Base-by-base conservation (phyloP, 2,888 invertebrate genomes). In the Machimus atricapillus region DNA sequence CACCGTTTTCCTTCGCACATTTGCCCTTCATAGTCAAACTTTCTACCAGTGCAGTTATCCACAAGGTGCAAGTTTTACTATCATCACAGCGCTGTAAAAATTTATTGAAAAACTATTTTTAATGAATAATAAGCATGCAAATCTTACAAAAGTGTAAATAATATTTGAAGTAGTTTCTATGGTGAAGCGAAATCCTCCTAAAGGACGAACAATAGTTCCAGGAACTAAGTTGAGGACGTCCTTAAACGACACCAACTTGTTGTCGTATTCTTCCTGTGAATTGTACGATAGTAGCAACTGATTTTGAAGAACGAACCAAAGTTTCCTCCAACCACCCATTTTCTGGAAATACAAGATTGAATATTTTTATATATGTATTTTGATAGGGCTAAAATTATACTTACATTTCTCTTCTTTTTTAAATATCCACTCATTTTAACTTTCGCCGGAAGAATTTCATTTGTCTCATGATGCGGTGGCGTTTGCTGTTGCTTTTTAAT, bases 401-500 rank as follows among this genome's bases (percentile, higher is more conserved):
- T 90, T 89, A 91, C 91, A 89, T 90, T 91, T 88, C 91, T 89
- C 88, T 91, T 91, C 88, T 91, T 91, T 88, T 91, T 91, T 79
- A 91, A 88, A 88, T 91, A 91, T 56, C 91, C 91, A 79, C 90
- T 90, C 89, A 91, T 89, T 89, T 90, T 90, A 12, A 90, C 90
- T 89, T 90, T 89, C 73, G 90, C 85, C 82, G 86, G 87, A 52
- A 83, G 66, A 40, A 83, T 73, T 58, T 83, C 83, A 34, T 27
- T 19, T 14, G n/a, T 37, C 85, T 86, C 73, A 82, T 87, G 37
- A 87, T 87, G 66, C 12, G 4, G 9, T 27, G 9, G 23, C 3
- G 66, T 27, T 1, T 66, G 66, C 23, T 66, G 66, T 23, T 86
- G 87, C 87, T 88, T 89, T 88, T 89, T 89, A 56, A 88, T 88